Conservation (phyloP, 2,113 vertebrate species). For the Pica pica region DNA sequence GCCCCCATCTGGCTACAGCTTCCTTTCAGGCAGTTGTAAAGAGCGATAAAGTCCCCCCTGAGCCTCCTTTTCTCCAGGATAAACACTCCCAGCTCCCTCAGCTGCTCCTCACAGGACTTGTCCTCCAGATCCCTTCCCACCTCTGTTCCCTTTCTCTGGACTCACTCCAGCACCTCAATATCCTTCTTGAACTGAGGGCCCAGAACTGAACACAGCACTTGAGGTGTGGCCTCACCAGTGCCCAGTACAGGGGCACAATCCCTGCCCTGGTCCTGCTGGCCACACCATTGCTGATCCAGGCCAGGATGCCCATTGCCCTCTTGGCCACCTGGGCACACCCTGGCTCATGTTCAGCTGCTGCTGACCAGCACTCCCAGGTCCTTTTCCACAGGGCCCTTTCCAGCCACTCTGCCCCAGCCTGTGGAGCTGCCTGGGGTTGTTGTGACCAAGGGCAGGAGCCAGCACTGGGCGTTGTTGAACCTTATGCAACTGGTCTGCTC, state of each 20-base stretch:
- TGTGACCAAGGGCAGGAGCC: neutral
- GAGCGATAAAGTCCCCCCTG: rapidly evolving
- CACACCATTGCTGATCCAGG: neutral
- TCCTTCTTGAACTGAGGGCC: rapidly evolving
- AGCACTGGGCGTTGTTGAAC: neutral
- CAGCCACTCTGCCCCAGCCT: neutral
- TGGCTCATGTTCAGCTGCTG: neutral
- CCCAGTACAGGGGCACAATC: neutral
- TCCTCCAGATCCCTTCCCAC: neutral
- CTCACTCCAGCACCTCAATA: neutral
- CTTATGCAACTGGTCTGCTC: neutral
- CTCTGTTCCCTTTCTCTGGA: neutral
- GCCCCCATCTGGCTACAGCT: neutral
- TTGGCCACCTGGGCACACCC: neutral
- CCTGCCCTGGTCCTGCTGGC: neutral
- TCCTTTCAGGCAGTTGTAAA: neutral
- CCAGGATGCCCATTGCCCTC: neutral
- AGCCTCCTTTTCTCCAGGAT: neutral
- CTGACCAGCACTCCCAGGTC: neutral
- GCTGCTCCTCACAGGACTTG: rapidly evolving
- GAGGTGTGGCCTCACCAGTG: neutral
- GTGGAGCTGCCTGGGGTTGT: rapidly evolving
- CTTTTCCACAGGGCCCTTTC: neutral
- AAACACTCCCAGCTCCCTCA: neutral
- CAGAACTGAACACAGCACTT: rapidly evolving